Evolutionary conservation across 2,113 vertebrate species (phyloP).

Genomic region (Platichthys stellatus): DNA sequence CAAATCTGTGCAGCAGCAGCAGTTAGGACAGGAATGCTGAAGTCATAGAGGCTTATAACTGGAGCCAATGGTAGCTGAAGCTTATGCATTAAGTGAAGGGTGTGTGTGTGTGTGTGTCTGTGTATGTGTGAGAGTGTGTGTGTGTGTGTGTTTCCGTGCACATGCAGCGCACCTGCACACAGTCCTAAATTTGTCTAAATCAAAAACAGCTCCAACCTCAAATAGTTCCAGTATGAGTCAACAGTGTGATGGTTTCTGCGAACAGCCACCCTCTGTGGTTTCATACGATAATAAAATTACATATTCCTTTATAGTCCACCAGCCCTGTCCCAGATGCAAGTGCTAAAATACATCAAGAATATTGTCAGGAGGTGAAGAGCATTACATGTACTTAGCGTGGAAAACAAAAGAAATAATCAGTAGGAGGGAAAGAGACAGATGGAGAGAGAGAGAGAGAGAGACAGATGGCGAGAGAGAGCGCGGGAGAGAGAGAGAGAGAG

Average conservation of each 20-base stretch:
- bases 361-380: slow-evolving; percentile 29
- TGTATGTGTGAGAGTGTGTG: slow-evolving; percentile 7
- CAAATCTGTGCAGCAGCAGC: slow-evolving; percentile 28
- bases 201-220: slow-evolving; percentile 69
- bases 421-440: slow-evolving; percentile 8
- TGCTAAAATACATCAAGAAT: slow-evolving; percentile 35
- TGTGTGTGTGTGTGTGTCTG: slow-evolving; percentile 7
- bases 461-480: not conserved
- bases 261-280: slow-evolving; percentile 59
- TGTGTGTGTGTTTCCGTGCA: not conserved
- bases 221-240: slow-evolving; percentile 69
- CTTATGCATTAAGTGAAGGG: not conserved
- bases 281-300: slow-evolving; percentile 65
- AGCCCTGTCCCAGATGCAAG: slow-evolving; percentile 41
- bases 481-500: not conserved
- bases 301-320: slow-evolving; percentile 57
- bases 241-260: slow-evolving; percentile 41
- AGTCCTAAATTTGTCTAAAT: slow-evolving; percentile 62
- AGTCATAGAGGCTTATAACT: slow-evolving; percentile 27
- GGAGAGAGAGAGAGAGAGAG: slow-evolving; percentile 13
- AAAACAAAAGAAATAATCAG: slow-evolving; percentile 32
- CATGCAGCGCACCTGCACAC: slow-evolving; percentile 48
- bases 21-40: slow-evolving; percentile 39
- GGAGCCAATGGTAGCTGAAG: slow-evolving; percentile 6
- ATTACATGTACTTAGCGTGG: slow-evolving; percentile 15